Base-by-base conservation (phyloP, 2,113 vertebrate genomes). In the Callochromis pleurospilus region DNA sequence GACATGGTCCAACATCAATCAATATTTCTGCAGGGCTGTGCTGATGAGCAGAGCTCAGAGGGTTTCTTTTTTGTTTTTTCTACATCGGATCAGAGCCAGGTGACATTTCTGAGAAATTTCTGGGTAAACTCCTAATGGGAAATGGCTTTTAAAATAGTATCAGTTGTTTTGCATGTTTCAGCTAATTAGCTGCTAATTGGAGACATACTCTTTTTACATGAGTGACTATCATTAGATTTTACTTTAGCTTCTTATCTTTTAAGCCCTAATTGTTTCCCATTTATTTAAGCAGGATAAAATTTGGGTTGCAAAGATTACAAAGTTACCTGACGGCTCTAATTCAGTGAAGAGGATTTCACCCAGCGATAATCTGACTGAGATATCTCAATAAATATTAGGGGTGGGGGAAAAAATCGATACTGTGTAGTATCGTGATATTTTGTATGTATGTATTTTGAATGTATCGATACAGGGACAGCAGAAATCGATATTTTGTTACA, bases 1-100 rank as follows among this genome's bases (percentile, higher is more conserved):
- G 89, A 91, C 77, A 2, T 3, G 58, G 84, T 86, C 91, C 80
- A 4, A 53, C 91, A 91, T 91, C 75, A 88, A 89, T 93, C 91
- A 45, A 92, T 94, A 89, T 85, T 38, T 89, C 91, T 90, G 90
- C 88, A 79, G 85, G 79, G 80, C 82, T 21, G 42, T 7, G 1
- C 80, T 49, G 82, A 19, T 26, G 58, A 86, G 85, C 77, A 8
- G 55, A 19, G 80, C 12, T 38, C 60, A 36, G 31, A 65, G 31
- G 60, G 10, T n/a, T 2, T 38, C 7, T n/a, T 53, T 29, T 31
- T 26, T 36, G 21, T 68, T 49, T 21, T 40, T 45, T 29, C 47
- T 10, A 29, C 24, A 60, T 51, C 7, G 33, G 9, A 80, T 33
- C 68, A 31, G 38, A 65, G 85, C 86, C 68, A 24, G 56, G 54